Base-by-base conservation (phyloP, 2,888 invertebrate genomes). In the Tachystola acroxantha region DNA sequence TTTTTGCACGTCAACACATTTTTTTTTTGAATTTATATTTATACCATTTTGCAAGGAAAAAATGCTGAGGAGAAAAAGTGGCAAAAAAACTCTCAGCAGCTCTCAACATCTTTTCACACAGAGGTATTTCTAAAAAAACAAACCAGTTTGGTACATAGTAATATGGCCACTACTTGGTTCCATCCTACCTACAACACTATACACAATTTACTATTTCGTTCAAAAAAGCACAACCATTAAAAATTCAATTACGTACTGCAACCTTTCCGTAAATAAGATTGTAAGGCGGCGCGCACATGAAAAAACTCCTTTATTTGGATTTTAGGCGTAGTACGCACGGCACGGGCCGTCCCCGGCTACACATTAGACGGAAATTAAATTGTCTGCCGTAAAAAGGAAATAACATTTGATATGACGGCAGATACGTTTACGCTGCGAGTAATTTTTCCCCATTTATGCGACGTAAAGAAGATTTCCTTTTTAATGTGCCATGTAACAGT, bases 321-420 rank as follows among this genome's bases (percentile, higher is more conserved):
- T 22, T n/a, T n/a, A 2, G 7, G 24, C 24, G 24, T n/a, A 24
- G 24, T 24, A 24, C n/a, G n/a, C 24, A 20, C 24, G 24, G 6
- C 11, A n/a, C 12, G 2, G 7, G 9, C 7, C 27, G 12, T 27
- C 27, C 27, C 27, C 7, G 1, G 27, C 27, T n/a, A 19, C 30
- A 16, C 30, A 16, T 32, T 20, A 14, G 14, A 19, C 58, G 66
- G 64, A 73, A 75, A 76, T 76, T 65, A 70, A 71, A 74, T 74
- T 69, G 61, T 60, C 53, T 56, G 44, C 57, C 59, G 62, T 70
- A 61, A 67, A 71, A 60, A 46, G 58, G 57, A 61, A 64, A 67
- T 63, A 62, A 62, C 58, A 53, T 66, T 66, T 67, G 66, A 67
- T 65, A 58, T 51, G 63, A 57, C 62, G 60, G 47, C 54, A 49